Percentiles rank a stretch among this genome's conserved stretches.
Conservation (phyloP, 2,888 invertebrate species). For the Drosophila nigricruria region DNA sequence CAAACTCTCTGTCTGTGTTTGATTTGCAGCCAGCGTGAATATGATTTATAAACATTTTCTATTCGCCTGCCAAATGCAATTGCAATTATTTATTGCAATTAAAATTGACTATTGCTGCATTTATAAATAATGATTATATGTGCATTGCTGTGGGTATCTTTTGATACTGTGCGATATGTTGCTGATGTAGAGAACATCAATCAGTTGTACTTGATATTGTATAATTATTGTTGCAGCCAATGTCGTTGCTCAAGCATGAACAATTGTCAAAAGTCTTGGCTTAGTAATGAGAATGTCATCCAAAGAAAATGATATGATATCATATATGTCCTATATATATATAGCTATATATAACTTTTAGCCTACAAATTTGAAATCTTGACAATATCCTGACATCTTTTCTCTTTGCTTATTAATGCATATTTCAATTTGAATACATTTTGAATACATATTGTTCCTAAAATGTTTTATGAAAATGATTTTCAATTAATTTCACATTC, state of each 20-base stretch:
- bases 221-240: background rate
- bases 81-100: conserved; percentile 5
- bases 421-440: background rate
- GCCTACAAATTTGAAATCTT: too few species aligned
- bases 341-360: too few species aligned
- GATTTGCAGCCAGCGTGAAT: background rate
- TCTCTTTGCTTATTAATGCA: background rate
- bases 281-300: too few species aligned
- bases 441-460: background rate
- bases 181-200: background rate
- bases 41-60: conserved; percentile 1
- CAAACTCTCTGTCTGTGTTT: background rate
- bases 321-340: too few species aligned
- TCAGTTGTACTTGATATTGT: background rate
- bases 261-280: background rate
- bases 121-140: background rate
- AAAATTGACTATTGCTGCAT: background rate
- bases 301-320: too few species aligned
- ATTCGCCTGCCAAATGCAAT: background rate
- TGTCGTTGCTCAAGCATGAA: background rate
- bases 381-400: background rate
- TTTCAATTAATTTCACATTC: background rate
- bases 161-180: background rate
- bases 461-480: background rate
- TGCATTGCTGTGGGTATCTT: background rate